Percentiles rank a stretch among this genome's conserved stretches.
Conservation (phyloP, 2,113 vertebrate species). For the Platysteira castanea region DNA sequence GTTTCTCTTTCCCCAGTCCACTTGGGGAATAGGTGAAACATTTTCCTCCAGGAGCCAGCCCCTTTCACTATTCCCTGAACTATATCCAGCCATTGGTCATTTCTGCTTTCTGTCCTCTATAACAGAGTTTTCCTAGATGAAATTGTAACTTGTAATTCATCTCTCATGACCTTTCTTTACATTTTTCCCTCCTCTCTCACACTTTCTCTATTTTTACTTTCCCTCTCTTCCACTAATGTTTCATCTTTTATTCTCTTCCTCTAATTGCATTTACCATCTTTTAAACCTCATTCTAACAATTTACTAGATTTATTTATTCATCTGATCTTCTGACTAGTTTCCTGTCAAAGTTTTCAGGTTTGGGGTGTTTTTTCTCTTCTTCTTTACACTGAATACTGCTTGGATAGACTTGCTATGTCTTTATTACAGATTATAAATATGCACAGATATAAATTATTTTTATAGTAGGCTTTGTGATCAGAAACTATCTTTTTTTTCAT, state of each 20-base stretch:
- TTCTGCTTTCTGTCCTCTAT: background rate
- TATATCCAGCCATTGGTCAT: background rate
- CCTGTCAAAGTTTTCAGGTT: background rate
- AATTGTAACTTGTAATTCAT: background rate
- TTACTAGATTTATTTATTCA: background rate
- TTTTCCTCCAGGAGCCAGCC: background rate
- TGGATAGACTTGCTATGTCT: background rate
- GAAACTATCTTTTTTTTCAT: background rate
- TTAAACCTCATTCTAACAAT: background rate
- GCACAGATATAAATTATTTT: background rate
- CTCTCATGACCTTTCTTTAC: background rate
- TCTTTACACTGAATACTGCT: background rate
- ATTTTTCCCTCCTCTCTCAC: background rate
- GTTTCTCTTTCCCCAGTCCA: background rate
- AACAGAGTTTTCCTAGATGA: background rate
- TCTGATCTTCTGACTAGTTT: background rate
- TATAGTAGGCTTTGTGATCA: background rate
- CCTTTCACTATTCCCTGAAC: background rate
- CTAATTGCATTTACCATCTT: background rate
- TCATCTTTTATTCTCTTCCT: background rate
- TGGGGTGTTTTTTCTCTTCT: accelerated
- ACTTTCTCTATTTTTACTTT: background rate
- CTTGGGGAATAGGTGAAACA: background rate
- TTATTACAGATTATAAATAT: background rate
- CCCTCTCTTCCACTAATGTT: background rate